phyloP scores from a whole-genome alignment of 2,797 vertebrate genomes.

The Salarias fasciatus region DNA sequence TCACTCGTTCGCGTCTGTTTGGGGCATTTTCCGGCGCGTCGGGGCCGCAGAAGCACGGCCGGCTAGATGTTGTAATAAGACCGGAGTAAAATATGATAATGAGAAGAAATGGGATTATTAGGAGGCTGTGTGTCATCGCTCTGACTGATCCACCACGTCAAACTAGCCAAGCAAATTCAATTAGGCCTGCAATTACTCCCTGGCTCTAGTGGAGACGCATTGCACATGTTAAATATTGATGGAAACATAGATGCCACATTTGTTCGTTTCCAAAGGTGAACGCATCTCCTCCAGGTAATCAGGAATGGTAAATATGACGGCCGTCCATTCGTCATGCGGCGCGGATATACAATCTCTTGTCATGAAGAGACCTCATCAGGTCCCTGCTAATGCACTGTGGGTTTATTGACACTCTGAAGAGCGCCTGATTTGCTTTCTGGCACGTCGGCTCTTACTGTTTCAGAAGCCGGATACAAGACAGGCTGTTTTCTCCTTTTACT shows the following conservation, averaged over 20 bases:
- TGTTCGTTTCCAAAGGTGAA: conserved; percentile 83
- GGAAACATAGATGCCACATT: conserved; percentile 81
- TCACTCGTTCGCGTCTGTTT: conserved; percentile 12
- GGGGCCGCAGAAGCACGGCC: conserved; percentile 47
- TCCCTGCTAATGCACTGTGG: no score
- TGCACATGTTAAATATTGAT: conserved; percentile 85
- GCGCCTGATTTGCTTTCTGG: no score
- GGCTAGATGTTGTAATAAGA: conserved; percentile 73
- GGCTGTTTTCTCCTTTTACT: no score
- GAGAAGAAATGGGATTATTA: conserved; percentile 85
- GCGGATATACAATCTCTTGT: no score
- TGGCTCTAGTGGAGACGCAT: conserved; percentile 82
- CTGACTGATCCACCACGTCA: conserved; percentile 84
- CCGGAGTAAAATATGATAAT: conserved; percentile 81
- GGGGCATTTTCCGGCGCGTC: conserved; percentile 16
- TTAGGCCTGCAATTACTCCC: conserved; percentile 84
- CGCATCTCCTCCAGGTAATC: conserved; percentile 77
- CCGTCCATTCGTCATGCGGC: conserved; percentile 3
- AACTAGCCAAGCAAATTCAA: conserved; percentile 88
- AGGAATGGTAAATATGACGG: conserved; percentile 68
- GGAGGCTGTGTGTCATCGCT: conserved; percentile 81
- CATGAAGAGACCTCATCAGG: no score
- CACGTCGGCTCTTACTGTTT: no score
- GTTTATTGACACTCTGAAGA: no score
- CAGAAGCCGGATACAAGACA: no score